Conservation (phyloP, 2,113 vertebrate genomes). For the Etia nguti region DNA sequence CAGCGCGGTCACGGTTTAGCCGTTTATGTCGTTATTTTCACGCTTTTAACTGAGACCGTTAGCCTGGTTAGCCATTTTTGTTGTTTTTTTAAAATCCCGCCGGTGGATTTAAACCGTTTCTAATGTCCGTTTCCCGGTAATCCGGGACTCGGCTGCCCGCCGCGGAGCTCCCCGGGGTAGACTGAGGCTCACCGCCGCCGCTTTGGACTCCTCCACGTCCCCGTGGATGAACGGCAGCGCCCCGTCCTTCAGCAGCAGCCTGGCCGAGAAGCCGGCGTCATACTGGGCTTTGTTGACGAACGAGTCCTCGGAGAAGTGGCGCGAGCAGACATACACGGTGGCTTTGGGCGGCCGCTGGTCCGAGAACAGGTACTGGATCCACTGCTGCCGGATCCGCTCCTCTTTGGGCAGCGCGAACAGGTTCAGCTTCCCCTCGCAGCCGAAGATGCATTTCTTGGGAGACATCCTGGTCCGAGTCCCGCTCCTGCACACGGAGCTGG, state of each 20-base stretch:
- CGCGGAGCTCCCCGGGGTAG: background rate
- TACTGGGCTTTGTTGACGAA: background rate
- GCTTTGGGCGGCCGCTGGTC: background rate
- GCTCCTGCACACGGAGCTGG: background rate
- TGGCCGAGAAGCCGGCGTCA: background rate
- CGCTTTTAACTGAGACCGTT: background rate
- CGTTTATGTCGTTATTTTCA: background rate
- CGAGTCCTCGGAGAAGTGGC: background rate
- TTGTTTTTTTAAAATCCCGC: background rate
- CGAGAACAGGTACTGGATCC: background rate
- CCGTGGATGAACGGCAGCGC: background rate
- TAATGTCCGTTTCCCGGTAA: background rate
- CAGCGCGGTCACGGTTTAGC: rapidly evolving
- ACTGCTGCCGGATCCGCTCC: background rate
- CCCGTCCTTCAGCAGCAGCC: background rate
- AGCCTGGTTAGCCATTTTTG: background rate
- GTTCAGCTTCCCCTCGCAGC: background rate
- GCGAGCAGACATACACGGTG: background rate
- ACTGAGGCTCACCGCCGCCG: background rate
- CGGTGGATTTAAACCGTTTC: background rate
- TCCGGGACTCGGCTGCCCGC: too few species aligned
- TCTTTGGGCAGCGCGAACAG: background rate
- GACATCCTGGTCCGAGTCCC: background rate
- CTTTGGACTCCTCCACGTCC: background rate
- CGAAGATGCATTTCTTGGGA: background rate